Percentiles rank a stretch among this genome's conserved stretches.
Conservation (phyloP, 2,888 invertebrate genomes). For the Meandrusa payeni region DNA sequence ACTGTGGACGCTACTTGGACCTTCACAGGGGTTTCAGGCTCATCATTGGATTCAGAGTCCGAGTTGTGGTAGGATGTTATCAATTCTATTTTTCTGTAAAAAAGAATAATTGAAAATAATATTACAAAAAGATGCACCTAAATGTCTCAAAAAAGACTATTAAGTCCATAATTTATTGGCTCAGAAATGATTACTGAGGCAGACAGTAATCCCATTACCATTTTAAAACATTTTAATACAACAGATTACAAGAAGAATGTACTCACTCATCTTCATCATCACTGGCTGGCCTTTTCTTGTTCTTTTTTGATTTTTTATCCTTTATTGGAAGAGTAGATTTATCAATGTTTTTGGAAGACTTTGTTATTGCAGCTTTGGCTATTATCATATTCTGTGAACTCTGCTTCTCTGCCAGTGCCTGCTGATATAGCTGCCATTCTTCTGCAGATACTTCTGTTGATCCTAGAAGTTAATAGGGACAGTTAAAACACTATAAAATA, state of each 20-base stretch:
- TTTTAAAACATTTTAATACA: no score
- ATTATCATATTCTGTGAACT: constrained; percentile 41
- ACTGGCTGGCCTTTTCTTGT: constrained; percentile 46
- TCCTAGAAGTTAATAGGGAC: no score
- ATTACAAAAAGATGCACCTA: no score
- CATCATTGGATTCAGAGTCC: constrained; percentile 78
- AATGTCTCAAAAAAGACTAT: no score
- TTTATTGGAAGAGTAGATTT: constrained; percentile 32
- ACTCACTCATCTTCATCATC: constrained; percentile 68
- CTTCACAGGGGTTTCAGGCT: constrained; percentile 49
- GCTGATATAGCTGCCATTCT: constrained; percentile 73
- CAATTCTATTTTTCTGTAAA: constrained; percentile 76
- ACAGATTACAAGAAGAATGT: no score
- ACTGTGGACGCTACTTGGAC: constrained; percentile 20
- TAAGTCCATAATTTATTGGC: no score
- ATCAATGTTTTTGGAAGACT: constrained; percentile 36
- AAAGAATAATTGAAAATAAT: no score
- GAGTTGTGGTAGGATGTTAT: constrained; percentile 79
- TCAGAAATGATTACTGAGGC: no score
- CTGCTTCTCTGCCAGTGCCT: constrained; percentile 65
- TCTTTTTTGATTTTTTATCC: constrained; percentile 27
- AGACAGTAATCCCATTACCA: no score
- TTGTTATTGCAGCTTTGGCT: constrained; percentile 35
- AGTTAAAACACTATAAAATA: no score
- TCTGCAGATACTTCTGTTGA: constrained; percentile 67